These are phyloP conservation scores for Andrena fulva DNA, from an alignment of 2,888 invertebrate genomes.

Conservation along the genomic window DNA sequence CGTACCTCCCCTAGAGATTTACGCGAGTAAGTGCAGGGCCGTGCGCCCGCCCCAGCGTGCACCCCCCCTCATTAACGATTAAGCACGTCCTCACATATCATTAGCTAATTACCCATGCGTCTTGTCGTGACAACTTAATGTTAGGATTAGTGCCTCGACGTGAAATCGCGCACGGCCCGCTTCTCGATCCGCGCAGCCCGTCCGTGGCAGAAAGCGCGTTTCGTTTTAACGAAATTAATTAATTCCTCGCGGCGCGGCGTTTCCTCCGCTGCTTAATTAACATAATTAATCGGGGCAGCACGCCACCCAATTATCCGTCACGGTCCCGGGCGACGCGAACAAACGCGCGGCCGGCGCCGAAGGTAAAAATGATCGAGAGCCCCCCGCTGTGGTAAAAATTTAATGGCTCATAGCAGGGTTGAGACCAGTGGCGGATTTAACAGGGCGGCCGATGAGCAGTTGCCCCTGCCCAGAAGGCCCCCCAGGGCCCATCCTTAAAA, in stretches of 20 bases:
- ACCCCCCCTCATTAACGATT: conserved; percentile 48
- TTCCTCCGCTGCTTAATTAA: background rate
- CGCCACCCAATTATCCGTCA: background rate
- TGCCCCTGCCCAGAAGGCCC: too few species aligned
- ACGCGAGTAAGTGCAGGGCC: conserved; percentile 25
- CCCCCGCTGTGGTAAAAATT: too few species aligned
- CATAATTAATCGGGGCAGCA: background rate
- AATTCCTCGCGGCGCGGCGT: background rate
- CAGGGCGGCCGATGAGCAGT: too few species aligned
- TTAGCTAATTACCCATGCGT: conserved; percentile 61
- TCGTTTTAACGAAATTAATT: background rate
- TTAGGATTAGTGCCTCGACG: conserved; percentile 68
- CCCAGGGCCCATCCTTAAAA: too few species aligned
- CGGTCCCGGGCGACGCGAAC: background rate
- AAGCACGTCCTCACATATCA: conserved; percentile 69
- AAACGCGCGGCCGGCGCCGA: background rate
- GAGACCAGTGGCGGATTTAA: too few species aligned
- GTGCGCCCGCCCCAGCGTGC: conserved; percentile 44
- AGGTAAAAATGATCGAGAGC: background rate
- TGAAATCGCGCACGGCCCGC: conserved; percentile 40
- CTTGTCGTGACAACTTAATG: conserved; percentile 58
- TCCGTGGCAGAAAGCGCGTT: conserved; percentile 5
- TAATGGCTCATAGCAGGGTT: too few species aligned
- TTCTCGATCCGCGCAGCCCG: background rate
- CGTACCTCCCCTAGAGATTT: conserved; percentile 23